Conservation (phyloP, 2,888 invertebrate species). For the Polymixis lichenea region DNA sequence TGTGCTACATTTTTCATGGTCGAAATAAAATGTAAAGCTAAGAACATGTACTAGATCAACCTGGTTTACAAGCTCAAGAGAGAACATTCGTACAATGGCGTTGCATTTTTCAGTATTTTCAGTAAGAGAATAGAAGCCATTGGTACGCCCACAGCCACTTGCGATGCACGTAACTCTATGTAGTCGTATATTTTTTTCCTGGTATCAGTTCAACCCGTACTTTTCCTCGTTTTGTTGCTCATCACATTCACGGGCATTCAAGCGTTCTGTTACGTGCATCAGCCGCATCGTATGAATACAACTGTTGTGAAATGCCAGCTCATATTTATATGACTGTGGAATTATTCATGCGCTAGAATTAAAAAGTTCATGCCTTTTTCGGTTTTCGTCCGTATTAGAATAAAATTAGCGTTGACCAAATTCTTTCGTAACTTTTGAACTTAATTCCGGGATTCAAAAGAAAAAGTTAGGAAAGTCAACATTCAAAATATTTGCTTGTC, state of each 20-base stretch:
- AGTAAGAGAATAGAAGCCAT: slow-evolving; percentile 38
- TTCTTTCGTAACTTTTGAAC: slow-evolving; percentile 47
- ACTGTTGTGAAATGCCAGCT: slow-evolving; percentile 58
- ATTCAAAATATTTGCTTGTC: slow-evolving; percentile 39
- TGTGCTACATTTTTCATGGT: not conserved
- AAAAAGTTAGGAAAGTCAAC: slow-evolving; percentile 39
- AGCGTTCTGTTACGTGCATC: slow-evolving; percentile 67
- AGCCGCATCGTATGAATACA: slow-evolving; percentile 66
- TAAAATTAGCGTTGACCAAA: slow-evolving; percentile 31
- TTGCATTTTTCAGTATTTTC: slow-evolving; percentile 24
- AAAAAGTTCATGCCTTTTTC: slow-evolving; percentile 48
- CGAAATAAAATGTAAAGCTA: slow-evolving; percentile 4
- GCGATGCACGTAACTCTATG: slow-evolving; percentile 66
- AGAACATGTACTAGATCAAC: not conserved
- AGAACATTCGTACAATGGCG: slow-evolving; percentile 8
- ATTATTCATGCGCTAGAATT: slow-evolving; percentile 41
- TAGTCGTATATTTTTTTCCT: slow-evolving; percentile 69
- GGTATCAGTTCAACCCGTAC: slow-evolving; percentile 71
- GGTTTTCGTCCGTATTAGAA: slow-evolving; percentile 6
- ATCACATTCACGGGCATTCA: slow-evolving; percentile 72
- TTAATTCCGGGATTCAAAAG: slow-evolving; percentile 38
- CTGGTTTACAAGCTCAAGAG: not conserved
- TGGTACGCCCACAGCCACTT: slow-evolving; percentile 54
- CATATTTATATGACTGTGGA: slow-evolving; percentile 43
- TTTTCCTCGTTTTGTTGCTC: slow-evolving; percentile 71